These are phyloP conservation scores for Campylomormyrus tamandua DNA, from an alignment of 2,113 vertebrate species.

Conservation along the genomic window DNA sequence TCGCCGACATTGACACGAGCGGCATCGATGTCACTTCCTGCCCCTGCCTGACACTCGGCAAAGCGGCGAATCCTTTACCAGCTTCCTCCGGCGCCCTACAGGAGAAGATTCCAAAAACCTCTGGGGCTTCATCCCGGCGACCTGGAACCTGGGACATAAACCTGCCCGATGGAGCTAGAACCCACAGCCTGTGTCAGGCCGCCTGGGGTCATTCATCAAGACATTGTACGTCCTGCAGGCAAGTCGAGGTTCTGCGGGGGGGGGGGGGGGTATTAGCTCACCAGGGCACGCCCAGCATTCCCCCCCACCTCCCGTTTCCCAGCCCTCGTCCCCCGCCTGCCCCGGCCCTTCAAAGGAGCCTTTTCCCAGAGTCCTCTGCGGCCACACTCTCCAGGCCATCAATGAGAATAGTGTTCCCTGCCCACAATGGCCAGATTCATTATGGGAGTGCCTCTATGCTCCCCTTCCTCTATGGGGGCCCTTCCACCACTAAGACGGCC, in stretches of 20 bases:
- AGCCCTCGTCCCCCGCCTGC: conserved; percentile 42
- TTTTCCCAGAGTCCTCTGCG: conserved; percentile 50
- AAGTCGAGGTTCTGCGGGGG: not conserved
- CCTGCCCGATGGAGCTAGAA: not conserved
- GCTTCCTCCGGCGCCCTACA: not conserved
- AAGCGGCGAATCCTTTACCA: not conserved
- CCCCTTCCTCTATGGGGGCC: conserved; percentile 46
- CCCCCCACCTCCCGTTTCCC: conserved; percentile 52
- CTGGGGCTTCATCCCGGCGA: not conserved
- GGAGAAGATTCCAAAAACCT: not conserved
- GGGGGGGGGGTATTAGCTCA: conserved; percentile 38
- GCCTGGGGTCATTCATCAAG: not conserved
- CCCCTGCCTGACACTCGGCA: not conserved
- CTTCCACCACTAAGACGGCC: conserved; percentile 42
- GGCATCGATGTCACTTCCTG: not conserved
- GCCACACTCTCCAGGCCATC: conserved; percentile 55
- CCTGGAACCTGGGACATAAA: not conserved
- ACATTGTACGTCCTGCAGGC: not conserved
- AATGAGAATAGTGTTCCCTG: conserved; percentile 54
- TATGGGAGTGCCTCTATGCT: conserved; percentile 50
- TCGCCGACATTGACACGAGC: not conserved
- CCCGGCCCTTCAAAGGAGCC: conserved; percentile 43
- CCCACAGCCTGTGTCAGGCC: not conserved
- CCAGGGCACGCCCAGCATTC: conserved; percentile 54
- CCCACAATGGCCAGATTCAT: conserved; percentile 50